Evolutionary conservation across 2,113 vertebrate species (phyloP), one percentile per base, ranked within the genome.

Genomic region (Pseudonaja textilis): DNA sequence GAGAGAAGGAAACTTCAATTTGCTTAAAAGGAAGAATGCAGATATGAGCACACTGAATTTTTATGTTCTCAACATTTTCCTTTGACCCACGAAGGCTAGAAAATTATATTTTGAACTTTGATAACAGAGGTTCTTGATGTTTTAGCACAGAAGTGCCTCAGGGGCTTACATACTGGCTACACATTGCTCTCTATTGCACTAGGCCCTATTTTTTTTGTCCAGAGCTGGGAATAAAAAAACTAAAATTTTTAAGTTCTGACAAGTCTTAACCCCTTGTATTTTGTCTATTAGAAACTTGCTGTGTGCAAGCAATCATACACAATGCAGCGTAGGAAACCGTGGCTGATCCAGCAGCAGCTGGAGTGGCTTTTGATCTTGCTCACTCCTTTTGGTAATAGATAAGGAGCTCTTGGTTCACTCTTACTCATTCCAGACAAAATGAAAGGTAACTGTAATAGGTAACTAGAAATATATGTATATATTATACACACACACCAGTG

Each of bases 91-190:
- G 92, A 93, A 81, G 92, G 92, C 89, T 93, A 93, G 89, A 93
- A 93, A 93, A 81, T 39, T 90, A 61, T 54, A 85, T 25, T 92
- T 89, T 89, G 87, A 81, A 92, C 25, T 89, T 87, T 90, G 85
- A 93, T 90, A 93, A 81, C 18, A 87, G 89, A 87, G 88, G 81
- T 93, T 90, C 91, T 92, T 55, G 86, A 90, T 90, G 89, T 93
- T 90, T 89, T 93, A 90, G 92, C 92, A 93, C 92, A 93, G 61
- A 93, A 93, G 92, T 93, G 92, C 92, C 92, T 93, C 92, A 64
- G 92, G 92, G 92, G 92, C 89, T 93, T 93, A 93, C 89, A 87
- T 93, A 64, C 92, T 26, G 81, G 74, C 56, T 87, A 56, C 81
- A 93, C 90, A 85, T 93, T 64, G 81, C 89, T 89, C 92, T 89